Evolutionary conservation across 2,888 invertebrate species (phyloP).

Genomic region (Serripes groenlandicus): DNA sequence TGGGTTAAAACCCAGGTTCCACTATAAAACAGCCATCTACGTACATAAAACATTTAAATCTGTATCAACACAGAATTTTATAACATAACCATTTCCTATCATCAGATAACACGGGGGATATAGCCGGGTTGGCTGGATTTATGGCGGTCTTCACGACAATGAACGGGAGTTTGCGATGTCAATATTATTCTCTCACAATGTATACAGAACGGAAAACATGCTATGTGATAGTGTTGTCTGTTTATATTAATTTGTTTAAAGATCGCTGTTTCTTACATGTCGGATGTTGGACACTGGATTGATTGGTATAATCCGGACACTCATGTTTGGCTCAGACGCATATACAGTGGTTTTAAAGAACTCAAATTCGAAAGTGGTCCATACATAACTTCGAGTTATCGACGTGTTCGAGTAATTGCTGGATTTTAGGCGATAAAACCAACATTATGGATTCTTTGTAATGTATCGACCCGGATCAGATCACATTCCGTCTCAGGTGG

Average conservation of each 20-base stretch:
- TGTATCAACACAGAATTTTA: conserved; percentile 25
- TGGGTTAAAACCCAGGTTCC: neutral
- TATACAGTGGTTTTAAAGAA: too few relatives aligned
- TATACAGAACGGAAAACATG: neutral
- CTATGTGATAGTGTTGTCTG: conserved; percentile 6
- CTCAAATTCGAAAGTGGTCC: too few relatives aligned
- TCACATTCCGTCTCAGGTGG: too few relatives aligned
- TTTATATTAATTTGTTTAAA: neutral
- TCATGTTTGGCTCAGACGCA: too few relatives aligned
- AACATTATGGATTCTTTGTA: too few relatives aligned
- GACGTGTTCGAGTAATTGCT: too few relatives aligned
- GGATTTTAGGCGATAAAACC: too few relatives aligned
- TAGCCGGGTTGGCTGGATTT: conserved; percentile 20
- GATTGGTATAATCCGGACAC: too few relatives aligned
- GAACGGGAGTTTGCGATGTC: conserved; percentile 16
- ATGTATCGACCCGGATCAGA: too few relatives aligned
- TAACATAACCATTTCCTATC: conserved; percentile 33
- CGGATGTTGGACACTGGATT: too few relatives aligned
- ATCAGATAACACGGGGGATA: conserved; percentile 18
- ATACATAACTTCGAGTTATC: too few relatives aligned
- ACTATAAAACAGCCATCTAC: neutral
- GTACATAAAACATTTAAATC: conserved; percentile 34
- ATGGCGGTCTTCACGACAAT: conserved; percentile 22
- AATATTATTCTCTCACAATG: neutral
- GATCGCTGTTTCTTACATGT: too few relatives aligned